A percentile compares a stretch with the other conserved stretches of the same genome.
These are phyloP conservation scores for Tringa solitaria DNA, from an alignment of 2,113 vertebrate genomes.

Conservation along the genomic window DNA sequence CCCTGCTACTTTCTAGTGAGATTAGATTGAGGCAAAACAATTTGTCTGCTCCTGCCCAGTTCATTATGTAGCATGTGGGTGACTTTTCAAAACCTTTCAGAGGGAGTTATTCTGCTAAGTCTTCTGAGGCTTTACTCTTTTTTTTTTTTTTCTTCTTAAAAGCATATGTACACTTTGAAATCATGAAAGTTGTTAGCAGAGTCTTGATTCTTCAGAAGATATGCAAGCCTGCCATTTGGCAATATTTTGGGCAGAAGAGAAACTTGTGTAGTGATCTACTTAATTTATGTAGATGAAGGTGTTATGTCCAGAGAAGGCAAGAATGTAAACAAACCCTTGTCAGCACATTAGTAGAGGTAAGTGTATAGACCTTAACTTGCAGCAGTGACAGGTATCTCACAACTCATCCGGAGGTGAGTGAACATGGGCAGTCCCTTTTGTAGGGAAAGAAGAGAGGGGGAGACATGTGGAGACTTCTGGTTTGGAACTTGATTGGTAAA, in stretches of 20 bases:
- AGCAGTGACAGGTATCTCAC: background rate
- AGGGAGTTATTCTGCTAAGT: too few relatives aligned
- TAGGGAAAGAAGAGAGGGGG: background rate
- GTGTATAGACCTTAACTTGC: background rate
- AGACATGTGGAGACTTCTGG: background rate
- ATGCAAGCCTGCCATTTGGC: background rate
- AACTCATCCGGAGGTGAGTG: background rate
- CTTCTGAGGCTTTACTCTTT: background rate
- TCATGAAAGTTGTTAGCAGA: background rate
- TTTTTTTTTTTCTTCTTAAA: background rate
- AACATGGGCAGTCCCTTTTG: background rate
- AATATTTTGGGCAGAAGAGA: background rate
- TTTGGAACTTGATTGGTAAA: background rate
- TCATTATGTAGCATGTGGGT: background rate
- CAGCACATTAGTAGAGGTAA: background rate
- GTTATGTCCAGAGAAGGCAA: background rate
- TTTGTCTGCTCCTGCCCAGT: background rate
- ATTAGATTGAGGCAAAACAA: background rate
- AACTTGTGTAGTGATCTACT: background rate
- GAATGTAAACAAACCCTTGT: background rate
- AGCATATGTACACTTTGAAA: background rate
- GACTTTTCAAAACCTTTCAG: background rate
- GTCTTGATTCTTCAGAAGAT: background rate
- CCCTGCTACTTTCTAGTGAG: background rate
- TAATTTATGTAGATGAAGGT: background rate